Evolutionary conservation across 2,888 invertebrate species (phyloP), one percentile per base, ranked within the genome.

Genomic region (Lissonota sp.): DNA sequence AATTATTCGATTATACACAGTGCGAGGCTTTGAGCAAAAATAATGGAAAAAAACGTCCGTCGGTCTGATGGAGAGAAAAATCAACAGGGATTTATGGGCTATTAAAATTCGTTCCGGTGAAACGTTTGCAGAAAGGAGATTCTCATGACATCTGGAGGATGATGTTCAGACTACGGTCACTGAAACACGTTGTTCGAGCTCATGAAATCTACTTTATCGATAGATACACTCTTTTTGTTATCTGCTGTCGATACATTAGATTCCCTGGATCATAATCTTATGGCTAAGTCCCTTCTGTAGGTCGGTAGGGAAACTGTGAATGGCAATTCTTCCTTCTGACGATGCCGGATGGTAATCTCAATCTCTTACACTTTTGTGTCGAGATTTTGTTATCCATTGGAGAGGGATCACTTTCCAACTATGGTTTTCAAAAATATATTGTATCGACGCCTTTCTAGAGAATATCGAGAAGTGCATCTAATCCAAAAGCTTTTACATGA

Each of bases 1-100:
- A 88, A 90, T 90, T 89, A 88, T 88, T 89, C 84, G 88, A 90
- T 90, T 90, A 87, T 89, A 88, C 88, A 89, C 89, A 88, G 87
- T 88, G 26, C 26, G 26, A 82, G 86, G 71, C 85, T 85, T 26
- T 83, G 85, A 70, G 79, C 83, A 79, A 86, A 86, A 87, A 87
- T 86, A 81, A 86, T 83, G 49, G 86, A 85, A 86, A 86, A 84
- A 80, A 66, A 58, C 26, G 44, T 14, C 53, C 44, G 60, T 55
- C 62, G 74, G 57, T 58, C 72, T 70, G 72, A 63, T 80, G 76
- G 84, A 87, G 87, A 84, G 83, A 74, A 74, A 72, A 78, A 74
- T 70, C 64, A 70, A 81, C 75, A 26, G 81, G 84, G 86, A 87
- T 89, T 89, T 89, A 90, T 88, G 87, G 83, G 78, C 86, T 84